A percentile compares a stretch with the other conserved stretches of the same genome.
These are phyloP conservation scores for Paratilapia polleni DNA, from an alignment of 2,113 vertebrate species.

Conservation along the genomic window DNA sequence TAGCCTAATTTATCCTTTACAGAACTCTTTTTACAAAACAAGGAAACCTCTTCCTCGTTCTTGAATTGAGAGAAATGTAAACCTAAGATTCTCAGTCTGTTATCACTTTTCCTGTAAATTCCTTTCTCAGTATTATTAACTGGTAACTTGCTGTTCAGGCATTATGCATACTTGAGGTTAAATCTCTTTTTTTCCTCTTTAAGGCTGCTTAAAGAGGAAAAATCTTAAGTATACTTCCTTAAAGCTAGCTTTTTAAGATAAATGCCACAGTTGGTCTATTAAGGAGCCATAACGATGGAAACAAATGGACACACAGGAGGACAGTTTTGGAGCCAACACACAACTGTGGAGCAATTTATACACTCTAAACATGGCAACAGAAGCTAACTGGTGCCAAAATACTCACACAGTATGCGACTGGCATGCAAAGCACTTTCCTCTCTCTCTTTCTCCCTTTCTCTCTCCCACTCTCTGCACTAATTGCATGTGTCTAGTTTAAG, in stretches of 20 bases:
- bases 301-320: conserved; percentile 55
- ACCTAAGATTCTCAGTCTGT: not conserved
- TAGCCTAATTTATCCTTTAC: conserved; percentile 11
- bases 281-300: conserved; percentile 47
- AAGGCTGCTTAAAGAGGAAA: conserved; percentile 22
- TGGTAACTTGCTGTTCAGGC: conserved; percentile 9
- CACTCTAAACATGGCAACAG: conserved; percentile 54
- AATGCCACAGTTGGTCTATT: conserved; percentile 60
- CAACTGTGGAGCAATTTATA: conserved; percentile 57
- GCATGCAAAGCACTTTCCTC: conserved; percentile 44
- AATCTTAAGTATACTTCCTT: conserved; percentile 39
- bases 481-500: conserved; percentile 58
- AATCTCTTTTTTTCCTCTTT: too few relatives aligned
- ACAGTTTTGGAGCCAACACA: conserved; percentile 55
- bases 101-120: conserved; percentile 25
- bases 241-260: conserved; percentile 40
- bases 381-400: conserved; percentile 58
- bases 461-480: conserved; percentile 54
- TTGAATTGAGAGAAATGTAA: not conserved
- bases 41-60: not conserved
- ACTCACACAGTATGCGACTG: conserved; percentile 41
- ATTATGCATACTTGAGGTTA: conserved; percentile 41
- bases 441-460: conserved; percentile 30
- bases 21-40: not conserved
- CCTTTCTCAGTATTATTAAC: conserved; percentile 21